Evolutionary conservation across 2,888 invertebrate species (phyloP).

Genomic region (Drosophila phalerata): DNA sequence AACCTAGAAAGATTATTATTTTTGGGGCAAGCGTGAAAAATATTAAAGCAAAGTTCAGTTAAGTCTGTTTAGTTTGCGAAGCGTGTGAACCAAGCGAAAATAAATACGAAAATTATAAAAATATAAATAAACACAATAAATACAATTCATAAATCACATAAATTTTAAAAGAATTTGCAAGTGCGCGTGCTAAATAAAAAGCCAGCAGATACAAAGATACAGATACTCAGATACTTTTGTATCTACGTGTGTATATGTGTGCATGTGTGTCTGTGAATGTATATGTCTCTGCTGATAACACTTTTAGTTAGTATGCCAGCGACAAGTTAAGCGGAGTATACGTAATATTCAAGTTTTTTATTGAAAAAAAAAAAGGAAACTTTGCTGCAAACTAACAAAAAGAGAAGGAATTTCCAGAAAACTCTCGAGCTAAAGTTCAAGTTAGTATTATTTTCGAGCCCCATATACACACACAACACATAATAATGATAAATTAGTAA

Average conservation of each 20-base stretch:
- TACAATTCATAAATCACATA: neutral
- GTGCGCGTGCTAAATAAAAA: conserved; percentile 14
- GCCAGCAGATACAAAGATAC: conserved; percentile 4
- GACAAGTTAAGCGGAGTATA: conserved; percentile 59
- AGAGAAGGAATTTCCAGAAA: conserved; percentile 41
- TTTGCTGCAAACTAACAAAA: neutral
- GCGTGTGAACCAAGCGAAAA: conserved; percentile 45
- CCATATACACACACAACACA: conserved; percentile 20
- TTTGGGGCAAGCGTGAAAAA: conserved; percentile 50
- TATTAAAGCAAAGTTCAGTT: conserved; percentile 54
- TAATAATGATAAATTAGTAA: conserved; percentile 71
- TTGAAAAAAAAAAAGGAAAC: conserved; percentile 8
- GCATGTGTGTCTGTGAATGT: neutral
- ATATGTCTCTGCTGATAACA: conserved; percentile 39
- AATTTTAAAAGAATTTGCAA: neutral
- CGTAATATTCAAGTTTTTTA: conserved; percentile 48
- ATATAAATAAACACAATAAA: conserved; percentile 24
- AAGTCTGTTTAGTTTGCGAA: conserved; percentile 46
- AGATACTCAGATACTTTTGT: conserved; percentile 6
- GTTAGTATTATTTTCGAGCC: conserved; percentile 30
- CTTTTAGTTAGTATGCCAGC: conserved; percentile 33
- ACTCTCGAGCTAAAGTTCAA: conserved; percentile 7
- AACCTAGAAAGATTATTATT: conserved; percentile 48
- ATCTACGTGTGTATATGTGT: conserved; percentile 10
- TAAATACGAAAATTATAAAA: conserved; percentile 25